Conservation (phyloP, 2,113 vertebrate species). For the Xenopus laevis region DNA sequence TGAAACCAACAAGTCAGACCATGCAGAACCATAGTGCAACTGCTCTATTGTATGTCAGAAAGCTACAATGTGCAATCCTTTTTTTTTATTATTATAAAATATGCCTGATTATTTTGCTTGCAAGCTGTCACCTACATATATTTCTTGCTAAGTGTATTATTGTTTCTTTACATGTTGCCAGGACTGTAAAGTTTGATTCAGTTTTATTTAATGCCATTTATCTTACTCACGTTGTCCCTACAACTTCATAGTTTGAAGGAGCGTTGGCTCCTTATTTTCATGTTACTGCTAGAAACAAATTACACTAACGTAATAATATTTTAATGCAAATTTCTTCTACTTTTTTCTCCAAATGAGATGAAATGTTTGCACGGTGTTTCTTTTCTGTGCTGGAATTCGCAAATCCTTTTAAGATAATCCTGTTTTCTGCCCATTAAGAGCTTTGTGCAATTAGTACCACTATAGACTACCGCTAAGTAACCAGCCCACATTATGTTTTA, state of each 20-base stretch:
- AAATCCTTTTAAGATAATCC: no score
- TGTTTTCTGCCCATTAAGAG: constrained; percentile 29
- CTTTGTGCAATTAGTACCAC: constrained; percentile 16
- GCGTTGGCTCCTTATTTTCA: constrained; percentile 5
- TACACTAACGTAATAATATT: constrained; percentile 19
- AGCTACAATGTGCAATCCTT: no score
- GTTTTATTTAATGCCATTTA: no score
- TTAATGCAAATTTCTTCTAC: constrained; percentile 15
- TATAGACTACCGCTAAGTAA: constrained; percentile 39
- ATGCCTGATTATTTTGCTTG: no score
- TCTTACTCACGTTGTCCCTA: no score
- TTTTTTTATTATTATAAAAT: no score
- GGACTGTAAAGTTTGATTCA: not conserved
- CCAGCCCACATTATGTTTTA: constrained; percentile 11
- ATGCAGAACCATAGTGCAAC: no score
- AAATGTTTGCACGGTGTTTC: constrained; percentile 24
- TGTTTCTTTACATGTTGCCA: not conserved
- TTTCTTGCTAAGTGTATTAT: no score
- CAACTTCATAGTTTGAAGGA: no score
- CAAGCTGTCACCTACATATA: no score
- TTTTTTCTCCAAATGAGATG: constrained; percentile 7
- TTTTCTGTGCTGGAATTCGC: not conserved
- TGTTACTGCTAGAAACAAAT: constrained; percentile 18
- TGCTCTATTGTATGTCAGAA: no score
- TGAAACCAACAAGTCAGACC: no score